Conservation (phyloP, 2,888 invertebrate genomes). For the Cheilosia soror region DNA sequence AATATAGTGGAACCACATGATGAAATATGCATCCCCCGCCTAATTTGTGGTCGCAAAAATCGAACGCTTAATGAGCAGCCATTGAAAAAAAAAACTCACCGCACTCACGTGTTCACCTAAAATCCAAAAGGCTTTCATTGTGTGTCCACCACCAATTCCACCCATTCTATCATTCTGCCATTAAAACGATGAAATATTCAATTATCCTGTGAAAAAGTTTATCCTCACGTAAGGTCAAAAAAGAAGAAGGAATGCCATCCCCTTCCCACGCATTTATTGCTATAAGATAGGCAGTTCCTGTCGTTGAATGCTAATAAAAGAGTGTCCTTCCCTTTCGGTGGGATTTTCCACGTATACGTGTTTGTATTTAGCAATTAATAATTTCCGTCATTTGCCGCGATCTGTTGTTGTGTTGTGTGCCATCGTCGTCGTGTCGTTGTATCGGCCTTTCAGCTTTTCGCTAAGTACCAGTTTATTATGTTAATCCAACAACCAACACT, state of each 20-base stretch:
- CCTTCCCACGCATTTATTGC: constrained; percentile 23
- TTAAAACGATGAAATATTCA: constrained; percentile 62
- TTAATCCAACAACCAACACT: constrained; percentile 42
- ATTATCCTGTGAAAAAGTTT: constrained; percentile 59
- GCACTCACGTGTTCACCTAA: constrained; percentile 3
- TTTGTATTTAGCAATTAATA: constrained; percentile 58
- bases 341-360: constrained; percentile 1
- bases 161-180: constrained; percentile 35
- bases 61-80: no score
- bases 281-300: constrained; percentile 40
- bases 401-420: neutral
- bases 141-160: neutral
- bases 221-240: constrained; percentile 36
- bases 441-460: constrained; percentile 28
- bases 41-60: no score
- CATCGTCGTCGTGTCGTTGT: neutral
- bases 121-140: neutral
- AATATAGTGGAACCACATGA: no score
- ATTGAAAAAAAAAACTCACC: neutral
- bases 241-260: neutral
- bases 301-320: constrained; percentile 46
- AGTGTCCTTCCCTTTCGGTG: constrained; percentile 22
- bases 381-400: constrained; percentile 34
- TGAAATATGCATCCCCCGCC: no score
- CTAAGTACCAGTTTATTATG: constrained; percentile 59